Percentiles rank a stretch among this genome's conserved stretches.
phyloP scores from a whole-genome alignment of 2,113 vertebrate species.

The Xenus cinereus region DNA sequence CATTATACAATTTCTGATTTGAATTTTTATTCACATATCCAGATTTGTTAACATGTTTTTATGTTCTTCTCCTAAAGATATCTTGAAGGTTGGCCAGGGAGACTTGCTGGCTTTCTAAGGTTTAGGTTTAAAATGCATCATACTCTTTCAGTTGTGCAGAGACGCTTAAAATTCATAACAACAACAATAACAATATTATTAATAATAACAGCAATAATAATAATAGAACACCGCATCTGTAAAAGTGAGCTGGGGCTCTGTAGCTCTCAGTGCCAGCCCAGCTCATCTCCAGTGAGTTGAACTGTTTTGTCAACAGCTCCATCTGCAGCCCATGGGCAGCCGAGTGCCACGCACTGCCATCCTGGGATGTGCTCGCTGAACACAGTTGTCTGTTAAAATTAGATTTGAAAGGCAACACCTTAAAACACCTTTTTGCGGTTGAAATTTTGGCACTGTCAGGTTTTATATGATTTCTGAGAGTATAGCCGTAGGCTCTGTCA shows the following conservation, averaged over 20 bases:
- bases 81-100: background rate
- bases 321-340: constrained; percentile 74
- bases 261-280: background rate
- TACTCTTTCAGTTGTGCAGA: background rate
- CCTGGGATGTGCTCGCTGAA: background rate
- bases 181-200: fast-evolving
- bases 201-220: fast-evolving
- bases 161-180: background rate
- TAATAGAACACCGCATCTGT: background rate
- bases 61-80: background rate
- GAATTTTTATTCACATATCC: background rate
- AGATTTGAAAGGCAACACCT: constrained; percentile 62
- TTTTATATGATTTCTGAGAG: constrained; percentile 70
- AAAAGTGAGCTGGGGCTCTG: background rate
- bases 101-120: background rate
- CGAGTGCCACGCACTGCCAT: background rate
- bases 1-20: background rate
- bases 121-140: background rate
- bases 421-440: constrained; percentile 60
- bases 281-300: background rate
- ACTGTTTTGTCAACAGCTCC: constrained; percentile 80
- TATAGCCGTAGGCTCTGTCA: constrained; percentile 66
- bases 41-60: background rate
- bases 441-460: constrained; percentile 68
- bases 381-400: constrained; percentile 65